Base-by-base conservation (phyloP, 2,888 invertebrate species). In the Lasius platythorax region DNA sequence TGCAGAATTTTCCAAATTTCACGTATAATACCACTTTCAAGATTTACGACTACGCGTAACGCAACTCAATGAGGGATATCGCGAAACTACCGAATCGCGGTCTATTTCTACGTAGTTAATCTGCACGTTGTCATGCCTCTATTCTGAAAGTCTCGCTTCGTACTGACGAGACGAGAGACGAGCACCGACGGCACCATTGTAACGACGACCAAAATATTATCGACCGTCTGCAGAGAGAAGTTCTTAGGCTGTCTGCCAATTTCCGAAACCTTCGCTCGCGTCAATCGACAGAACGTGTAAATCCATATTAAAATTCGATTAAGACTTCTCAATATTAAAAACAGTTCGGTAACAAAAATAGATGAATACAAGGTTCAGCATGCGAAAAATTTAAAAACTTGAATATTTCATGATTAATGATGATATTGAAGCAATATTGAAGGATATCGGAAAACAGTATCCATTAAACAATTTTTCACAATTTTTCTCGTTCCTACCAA, bases 81-180 rank as follows among this genome's bases (percentile, higher is more conserved):
- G 40, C 46, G 66, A 67, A 70, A 61, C 63, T 58, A 78, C 50
- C 37, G 79, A 84, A 68, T 30, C 18, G 64, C 78, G 46, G 37
- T 50, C 43, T 73, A 74, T 70, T 76, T 79, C 50, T 79, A 73
- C 40, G 61, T 66, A 53, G 81, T 75, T 66, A 72, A 67, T 28
- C 15, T 30, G n/a, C 72, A 28, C 87, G 85, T 88, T 89, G 81
- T 87, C 85, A 89, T 91, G 88, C 89, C 92, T 90, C 92, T 93
- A 91, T 93, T 90, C 85, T 81, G 81, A 91, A 92, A 91, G 88
- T 84, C 82, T 84, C 86, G 61, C 63, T 66, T 81, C 88, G 86
- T 68, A 82, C 85, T 58, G 72, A 73, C 78, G 78, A 68, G 43
- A 37, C 43, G 61, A 74, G 73, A 68, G 84, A 58, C 61, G 75